Evolutionary conservation across 2,797 vertebrate species (phyloP).

Genomic region (Labeo calbasu): DNA sequence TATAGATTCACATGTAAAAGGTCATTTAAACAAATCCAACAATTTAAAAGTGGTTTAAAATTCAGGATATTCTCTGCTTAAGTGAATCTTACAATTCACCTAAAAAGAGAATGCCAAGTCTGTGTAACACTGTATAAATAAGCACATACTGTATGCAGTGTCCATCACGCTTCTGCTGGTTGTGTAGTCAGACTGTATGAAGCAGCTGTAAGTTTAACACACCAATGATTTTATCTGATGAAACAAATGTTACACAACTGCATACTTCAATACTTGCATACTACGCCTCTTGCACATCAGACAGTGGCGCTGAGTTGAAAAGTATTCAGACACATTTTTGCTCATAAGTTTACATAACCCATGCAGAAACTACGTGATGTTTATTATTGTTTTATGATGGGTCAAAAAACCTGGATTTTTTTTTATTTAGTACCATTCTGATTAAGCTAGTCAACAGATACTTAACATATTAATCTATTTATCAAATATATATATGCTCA

Average conservation of each 20-base stretch:
- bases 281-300: background rate
- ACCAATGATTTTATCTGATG: conserved; percentile 4
- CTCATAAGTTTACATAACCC: background rate
- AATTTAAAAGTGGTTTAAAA: background rate
- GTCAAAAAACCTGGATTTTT: background rate
- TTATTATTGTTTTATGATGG: background rate
- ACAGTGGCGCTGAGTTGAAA: background rate
- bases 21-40: background rate
- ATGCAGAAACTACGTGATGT: background rate
- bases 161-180: background rate
- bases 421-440: background rate
- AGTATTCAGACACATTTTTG: background rate
- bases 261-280: background rate
- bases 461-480: background rate
- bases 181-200: background rate
- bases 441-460: background rate
- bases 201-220: conserved; percentile 19
- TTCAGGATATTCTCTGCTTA: background rate
- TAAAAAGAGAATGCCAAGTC: background rate
- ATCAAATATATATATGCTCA: background rate
- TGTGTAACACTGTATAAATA: background rate
- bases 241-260: conserved; percentile 11
- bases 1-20: background rate
- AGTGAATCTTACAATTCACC: background rate
- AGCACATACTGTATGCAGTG: background rate